Base-by-base conservation (phyloP, 1,140 invertebrate species). In the Drosophila navojoa region DNA sequence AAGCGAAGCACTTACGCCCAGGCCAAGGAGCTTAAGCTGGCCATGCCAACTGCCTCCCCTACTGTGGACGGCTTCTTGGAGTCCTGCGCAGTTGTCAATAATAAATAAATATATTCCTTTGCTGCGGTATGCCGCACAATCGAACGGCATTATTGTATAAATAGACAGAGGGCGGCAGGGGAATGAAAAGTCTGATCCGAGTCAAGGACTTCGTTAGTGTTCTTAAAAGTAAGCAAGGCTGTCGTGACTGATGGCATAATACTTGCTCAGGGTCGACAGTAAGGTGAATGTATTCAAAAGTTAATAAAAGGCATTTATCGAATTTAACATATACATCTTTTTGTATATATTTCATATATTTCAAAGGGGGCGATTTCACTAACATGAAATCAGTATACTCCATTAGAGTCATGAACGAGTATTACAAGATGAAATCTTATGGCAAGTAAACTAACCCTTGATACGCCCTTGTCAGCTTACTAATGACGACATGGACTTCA, bases 21-120 rank as follows among this genome's bases (percentile, higher is more conserved):
- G 78, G 57, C 70, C 73, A 53, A 57, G 50, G 22, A 71, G 47
- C 13, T 11, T 38, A 32, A 77, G 68, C 78, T 81, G 82, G 55
- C 62, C 77, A 70, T 78, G 81, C 67, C 77, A 86, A 64, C 45
- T 71, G 71, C 49, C 58, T 58, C 61, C 63, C 62, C 58, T 67
- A 49, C 47, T 60, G 64, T 69, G 10, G 7, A 32, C 52, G 16
- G 57, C 32, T 35, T 16, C 10, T 16, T 38, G 9, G 5, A 15
- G 19, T 40, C 16, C 11, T 22, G 32, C 35, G 45, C 58, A 63
- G 75, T 81, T 67, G 79, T 86, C 84, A 82, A 87, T 87, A 87
- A 87, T 89, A 87, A 87, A 87, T 87, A 87, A 87, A 89, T 87
- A 82, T 87, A 84, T 87, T 84, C 82, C 76, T 77, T 79, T 89